Conservation (phyloP, 1,140 invertebrate species). For the Drosophila funebris region DNA sequence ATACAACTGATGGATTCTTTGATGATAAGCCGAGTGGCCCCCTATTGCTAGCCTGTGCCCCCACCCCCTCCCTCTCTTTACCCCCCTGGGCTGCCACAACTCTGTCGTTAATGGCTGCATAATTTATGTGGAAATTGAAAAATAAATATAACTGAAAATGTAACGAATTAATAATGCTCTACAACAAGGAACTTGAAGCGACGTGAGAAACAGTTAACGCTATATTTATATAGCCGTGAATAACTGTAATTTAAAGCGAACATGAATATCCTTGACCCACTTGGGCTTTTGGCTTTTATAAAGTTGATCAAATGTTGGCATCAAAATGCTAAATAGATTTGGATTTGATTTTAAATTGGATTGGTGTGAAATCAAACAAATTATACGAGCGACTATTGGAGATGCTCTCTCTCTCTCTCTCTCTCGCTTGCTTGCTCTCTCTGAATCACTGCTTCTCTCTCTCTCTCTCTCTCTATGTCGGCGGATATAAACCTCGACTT, state of each 20-base stretch:
- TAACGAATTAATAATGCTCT: background rate
- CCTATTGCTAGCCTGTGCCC: background rate
- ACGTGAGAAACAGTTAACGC: background rate
- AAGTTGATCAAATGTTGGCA: background rate
- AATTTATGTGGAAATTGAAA: conserved; percentile 9
- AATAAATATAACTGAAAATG: background rate
- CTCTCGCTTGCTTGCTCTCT: too few species aligned
- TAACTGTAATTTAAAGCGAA: background rate
- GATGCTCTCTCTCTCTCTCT: background rate
- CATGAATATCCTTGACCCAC: background rate
- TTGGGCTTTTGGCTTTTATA: background rate
- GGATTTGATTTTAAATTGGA: background rate
- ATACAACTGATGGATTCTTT: conserved; percentile 76
- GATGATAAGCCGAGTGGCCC: conserved; percentile 55
- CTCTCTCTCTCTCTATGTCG: too few species aligned
- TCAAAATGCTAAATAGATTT: conserved; percentile 1
- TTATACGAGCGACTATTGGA: conserved; percentile 12
- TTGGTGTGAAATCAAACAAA: conserved; percentile 26
- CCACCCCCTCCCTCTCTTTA: background rate
- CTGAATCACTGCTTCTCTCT: background rate
- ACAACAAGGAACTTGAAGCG: background rate
- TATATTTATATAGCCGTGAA: background rate
- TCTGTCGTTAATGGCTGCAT: conserved; percentile 44
- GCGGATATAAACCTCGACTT: conserved; percentile 15
- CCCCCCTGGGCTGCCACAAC: background rate